These are phyloP conservation scores for Tenebrosternarchus preto DNA, from an alignment of 2,113 vertebrate genomes.

Conservation along the genomic window DNA sequence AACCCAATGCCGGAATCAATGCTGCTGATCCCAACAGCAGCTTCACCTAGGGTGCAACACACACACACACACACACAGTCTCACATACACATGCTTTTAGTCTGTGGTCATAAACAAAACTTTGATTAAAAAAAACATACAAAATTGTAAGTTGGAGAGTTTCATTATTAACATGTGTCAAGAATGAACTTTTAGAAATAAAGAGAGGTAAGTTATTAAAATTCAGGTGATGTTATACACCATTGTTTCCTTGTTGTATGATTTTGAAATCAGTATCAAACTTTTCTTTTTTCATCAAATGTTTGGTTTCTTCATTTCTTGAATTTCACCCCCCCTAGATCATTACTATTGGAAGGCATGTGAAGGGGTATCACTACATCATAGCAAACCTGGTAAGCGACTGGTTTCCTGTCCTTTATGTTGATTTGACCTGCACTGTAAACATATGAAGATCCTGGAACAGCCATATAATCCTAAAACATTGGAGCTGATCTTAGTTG, in stretches of 20 bases:
- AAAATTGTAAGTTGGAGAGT: too few species aligned
- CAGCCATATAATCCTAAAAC: neutral
- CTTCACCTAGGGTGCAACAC: constrained; percentile 47
- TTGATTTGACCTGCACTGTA: neutral
- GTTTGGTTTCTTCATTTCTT: neutral
- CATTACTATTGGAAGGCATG: constrained; percentile 97
- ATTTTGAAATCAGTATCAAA: neutral
- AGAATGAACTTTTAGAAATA: neutral
- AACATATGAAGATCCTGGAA: neutral
- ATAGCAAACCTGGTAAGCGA: constrained; percentile 95
- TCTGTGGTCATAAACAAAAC: neutral
- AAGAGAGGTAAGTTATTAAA: too few species aligned
- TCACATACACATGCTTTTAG: neutral
- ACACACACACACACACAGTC: neutral
- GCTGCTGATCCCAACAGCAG: constrained; percentile 20
- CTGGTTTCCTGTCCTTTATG: neutral
- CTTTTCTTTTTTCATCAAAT: neutral
- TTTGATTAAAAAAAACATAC: too few species aligned
- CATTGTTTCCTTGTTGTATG: neutral
- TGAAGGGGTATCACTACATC: constrained; percentile 98
- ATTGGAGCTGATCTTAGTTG: neutral
- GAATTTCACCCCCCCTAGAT: constrained; percentile 73
- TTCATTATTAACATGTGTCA: neutral
- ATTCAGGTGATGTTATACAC: too few species aligned
- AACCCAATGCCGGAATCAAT: constrained; percentile 58